Base-by-base conservation (phyloP, 2,797 vertebrate genomes). In the Falco rusticolus region DNA sequence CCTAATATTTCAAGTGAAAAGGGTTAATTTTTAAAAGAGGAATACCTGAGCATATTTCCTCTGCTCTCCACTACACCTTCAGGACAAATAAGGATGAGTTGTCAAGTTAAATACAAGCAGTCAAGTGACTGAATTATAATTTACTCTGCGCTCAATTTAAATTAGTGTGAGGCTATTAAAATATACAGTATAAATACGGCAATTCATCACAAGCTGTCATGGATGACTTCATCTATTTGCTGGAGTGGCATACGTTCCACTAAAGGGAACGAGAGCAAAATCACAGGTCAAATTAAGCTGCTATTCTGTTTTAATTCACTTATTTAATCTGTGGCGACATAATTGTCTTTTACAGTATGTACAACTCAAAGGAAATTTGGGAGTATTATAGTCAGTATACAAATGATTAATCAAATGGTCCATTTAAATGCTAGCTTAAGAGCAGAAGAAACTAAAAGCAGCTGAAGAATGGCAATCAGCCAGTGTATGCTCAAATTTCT, bases 141-240 rank as follows among this genome's bases (percentile, higher is more conserved):
- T 98, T 98, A 99, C 98, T 99, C 98, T 98, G 98, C 97, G 98
- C 98, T 99, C 99, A 98, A 98, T 98, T 98, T 98, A 99, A 99
- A 99, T 99, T 99, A 99, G 99, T 98, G 98, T 98, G 98, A 98
- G 98, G 98, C 99, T 98, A 99, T 99, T 99, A 99, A 99, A 99
- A 99, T 98, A 98, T 98, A 98, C 98, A 98, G 98, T 98, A 98
- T 98, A 98, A 99, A 99, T 98, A 98, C 98, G 98, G 98, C 98
- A 98, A 99, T 99, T 99, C 98, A 99, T 99, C 99, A 99, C 98
- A 93, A 97, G 97, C 98, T 98, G 99, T 98, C 99, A 98, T 96
- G 98, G 98, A 98, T 98, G 98, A 98, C 98, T 98, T 97, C 95
- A 98, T 97, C 98, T 97, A 98, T 98, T 98, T 98, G 98, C 97